These are phyloP conservation scores for Rhagonycha fulva DNA, from an alignment of 2,888 invertebrate species.

Conservation along the genomic window DNA sequence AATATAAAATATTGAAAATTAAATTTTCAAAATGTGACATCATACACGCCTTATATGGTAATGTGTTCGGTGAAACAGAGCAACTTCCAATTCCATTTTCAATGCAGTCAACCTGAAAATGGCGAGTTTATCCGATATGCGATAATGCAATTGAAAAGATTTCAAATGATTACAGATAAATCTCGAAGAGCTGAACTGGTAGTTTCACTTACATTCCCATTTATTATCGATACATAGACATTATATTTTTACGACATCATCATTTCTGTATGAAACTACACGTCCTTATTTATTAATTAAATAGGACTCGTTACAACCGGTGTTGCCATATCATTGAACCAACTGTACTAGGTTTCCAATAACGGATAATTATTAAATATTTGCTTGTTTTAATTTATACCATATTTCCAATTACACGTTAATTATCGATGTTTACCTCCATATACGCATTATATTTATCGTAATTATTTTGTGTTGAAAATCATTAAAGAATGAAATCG, in stretches of 20 bases:
- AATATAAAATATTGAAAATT: neutral
- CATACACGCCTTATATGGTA: constrained; percentile 30
- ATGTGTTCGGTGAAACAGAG: constrained; percentile 28
- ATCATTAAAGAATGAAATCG: neutral
- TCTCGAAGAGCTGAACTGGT: constrained; percentile 9
- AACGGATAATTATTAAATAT: neutral
- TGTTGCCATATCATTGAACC: neutral
- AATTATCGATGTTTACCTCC: neutral
- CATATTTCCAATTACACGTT: neutral
- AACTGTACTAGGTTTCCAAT: neutral
- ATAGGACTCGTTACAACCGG: neutral
- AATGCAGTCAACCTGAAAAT: constrained; percentile 31
- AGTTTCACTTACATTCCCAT: constrained; percentile 5
- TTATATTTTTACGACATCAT: neutral
- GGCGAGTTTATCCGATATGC: constrained; percentile 35
- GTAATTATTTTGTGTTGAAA: neutral
- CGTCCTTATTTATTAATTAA: neutral
- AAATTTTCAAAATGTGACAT: neutral
- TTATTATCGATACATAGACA: neutral
- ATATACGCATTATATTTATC: neutral
- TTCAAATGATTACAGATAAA: constrained; percentile 34
- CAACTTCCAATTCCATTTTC: constrained; percentile 34
- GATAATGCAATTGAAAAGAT: constrained; percentile 36
- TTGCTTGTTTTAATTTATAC: neutral
- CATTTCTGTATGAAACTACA: neutral